These are phyloP conservation scores for Xanthia icteritia DNA, from an alignment of 2,888 invertebrate genomes.

Conservation along the genomic window DNA sequence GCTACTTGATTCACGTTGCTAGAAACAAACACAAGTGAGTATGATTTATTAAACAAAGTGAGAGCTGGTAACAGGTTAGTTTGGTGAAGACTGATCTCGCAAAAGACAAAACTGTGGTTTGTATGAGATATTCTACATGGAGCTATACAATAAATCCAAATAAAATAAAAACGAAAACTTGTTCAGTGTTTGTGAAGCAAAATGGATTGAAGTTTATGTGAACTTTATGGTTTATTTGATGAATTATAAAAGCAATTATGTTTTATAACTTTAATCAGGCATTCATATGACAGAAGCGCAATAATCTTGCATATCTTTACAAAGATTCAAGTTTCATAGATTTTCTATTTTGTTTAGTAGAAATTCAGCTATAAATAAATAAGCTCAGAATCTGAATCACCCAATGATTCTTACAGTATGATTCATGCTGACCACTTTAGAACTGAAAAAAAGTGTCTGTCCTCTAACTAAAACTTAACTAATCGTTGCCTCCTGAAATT, in stretches of 20 bases:
- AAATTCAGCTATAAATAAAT: conserved; percentile 43
- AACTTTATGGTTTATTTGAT: too few relatives aligned
- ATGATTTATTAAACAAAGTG: not conserved
- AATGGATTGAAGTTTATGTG: not conserved
- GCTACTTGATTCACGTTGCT: conserved; percentile 89
- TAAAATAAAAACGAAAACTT: not conserved
- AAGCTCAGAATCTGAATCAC: conserved; percentile 37
- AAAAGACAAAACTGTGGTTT: not conserved
- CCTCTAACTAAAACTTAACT: too few relatives aligned
- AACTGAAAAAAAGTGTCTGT: not conserved
- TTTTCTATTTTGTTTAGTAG: not conserved
- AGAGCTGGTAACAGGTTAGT: not conserved
- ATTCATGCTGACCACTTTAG: conserved; percentile 33
- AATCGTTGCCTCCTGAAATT: not conserved
- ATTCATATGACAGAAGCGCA: not conserved
- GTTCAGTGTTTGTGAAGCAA: not conserved
- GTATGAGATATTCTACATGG: not conserved
- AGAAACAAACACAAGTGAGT: conserved; percentile 90
- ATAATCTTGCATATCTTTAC: not conserved
- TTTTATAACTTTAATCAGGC: not conserved
- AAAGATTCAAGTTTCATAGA: not conserved
- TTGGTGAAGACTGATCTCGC: not conserved
- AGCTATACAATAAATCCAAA: not conserved
- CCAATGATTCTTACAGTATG: conserved; percentile 26
- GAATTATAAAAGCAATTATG: not conserved